These are phyloP conservation scores for Scaptomyza polygonia DNA, from an alignment of 2,888 invertebrate species.

Conservation along the genomic window DNA sequence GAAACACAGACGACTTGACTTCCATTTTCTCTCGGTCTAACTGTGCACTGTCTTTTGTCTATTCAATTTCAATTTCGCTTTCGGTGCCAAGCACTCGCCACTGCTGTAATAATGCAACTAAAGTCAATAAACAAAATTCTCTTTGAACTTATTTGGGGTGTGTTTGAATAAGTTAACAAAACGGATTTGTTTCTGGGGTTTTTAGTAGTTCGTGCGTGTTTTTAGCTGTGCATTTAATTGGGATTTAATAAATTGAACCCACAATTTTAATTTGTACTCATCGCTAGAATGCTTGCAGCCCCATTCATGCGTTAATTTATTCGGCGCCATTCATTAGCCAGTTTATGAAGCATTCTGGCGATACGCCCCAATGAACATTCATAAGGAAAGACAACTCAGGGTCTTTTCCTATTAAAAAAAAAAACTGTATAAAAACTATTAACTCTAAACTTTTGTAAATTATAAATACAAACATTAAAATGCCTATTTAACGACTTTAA, in stretches of 20 bases:
- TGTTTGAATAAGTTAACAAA: conserved; percentile 51
- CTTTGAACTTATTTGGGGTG: conserved; percentile 16
- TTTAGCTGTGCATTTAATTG: conserved; percentile 1
- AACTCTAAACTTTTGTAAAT: not conserved
- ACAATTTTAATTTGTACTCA: conserved; percentile 23
- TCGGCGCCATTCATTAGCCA: conserved; percentile 42
- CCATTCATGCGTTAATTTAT: conserved; percentile 44
- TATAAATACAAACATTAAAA: too few species aligned
- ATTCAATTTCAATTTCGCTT: conserved; percentile 31
- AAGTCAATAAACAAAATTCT: conserved; percentile 25
- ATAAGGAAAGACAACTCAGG: not conserved
- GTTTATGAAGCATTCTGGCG: conserved; percentile 43
- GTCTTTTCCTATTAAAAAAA: too few species aligned
- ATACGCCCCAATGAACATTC: not conserved
- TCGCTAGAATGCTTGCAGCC: conserved; percentile 13
- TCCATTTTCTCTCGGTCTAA: not conserved
- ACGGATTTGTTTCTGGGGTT: conserved; percentile 35
- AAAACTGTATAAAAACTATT: too few species aligned
- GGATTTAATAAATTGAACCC: conserved; percentile 41
- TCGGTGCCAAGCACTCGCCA: conserved; percentile 26
- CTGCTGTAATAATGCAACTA: conserved; percentile 19
- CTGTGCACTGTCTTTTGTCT: conserved; percentile 3
- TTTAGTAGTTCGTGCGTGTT: conserved; percentile 45
- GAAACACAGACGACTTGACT: conserved; percentile 15
- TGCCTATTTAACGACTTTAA: not conserved